These are phyloP conservation scores for Macrochelys suwanniensis DNA, from an alignment of 2,797 vertebrate species.

Conservation along the genomic window DNA sequence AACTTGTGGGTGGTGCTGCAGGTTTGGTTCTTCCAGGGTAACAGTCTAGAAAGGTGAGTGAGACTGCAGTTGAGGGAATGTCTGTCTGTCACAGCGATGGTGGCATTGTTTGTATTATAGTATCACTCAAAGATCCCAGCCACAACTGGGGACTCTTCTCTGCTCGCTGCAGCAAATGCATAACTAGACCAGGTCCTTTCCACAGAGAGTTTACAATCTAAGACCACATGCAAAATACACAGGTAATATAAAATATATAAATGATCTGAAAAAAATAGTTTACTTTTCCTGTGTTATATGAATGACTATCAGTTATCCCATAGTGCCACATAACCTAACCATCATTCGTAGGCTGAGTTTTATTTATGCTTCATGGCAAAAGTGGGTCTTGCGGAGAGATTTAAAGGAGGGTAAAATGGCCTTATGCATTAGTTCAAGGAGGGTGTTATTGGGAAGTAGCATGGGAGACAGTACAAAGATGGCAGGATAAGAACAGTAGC, in stretches of 20 bases:
- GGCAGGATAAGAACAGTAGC: no score
- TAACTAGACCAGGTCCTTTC: not conserved
- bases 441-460: no score
- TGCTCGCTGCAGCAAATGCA: not conserved
- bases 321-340: no score
- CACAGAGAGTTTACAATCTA: not conserved
- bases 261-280: not conserved
- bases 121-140: not conserved
- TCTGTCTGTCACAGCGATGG: not conserved
- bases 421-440: no score
- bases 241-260: not conserved
- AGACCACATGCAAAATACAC: not conserved
- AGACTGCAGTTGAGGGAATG: not conserved
- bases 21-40: not conserved
- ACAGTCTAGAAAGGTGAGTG: not conserved
- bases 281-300: not conserved
- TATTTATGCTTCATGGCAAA: no score
- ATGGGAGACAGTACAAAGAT: no score
- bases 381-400: no score
- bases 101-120: not conserved
- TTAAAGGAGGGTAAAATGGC: no score
- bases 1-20: not conserved
- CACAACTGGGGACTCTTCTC: not conserved
- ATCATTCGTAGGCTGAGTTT: no score
- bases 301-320: no score